These are phyloP conservation scores for Taxidea taxus DNA, from an alignment of 2,113 vertebrate species.

Conservation along the genomic window DNA sequence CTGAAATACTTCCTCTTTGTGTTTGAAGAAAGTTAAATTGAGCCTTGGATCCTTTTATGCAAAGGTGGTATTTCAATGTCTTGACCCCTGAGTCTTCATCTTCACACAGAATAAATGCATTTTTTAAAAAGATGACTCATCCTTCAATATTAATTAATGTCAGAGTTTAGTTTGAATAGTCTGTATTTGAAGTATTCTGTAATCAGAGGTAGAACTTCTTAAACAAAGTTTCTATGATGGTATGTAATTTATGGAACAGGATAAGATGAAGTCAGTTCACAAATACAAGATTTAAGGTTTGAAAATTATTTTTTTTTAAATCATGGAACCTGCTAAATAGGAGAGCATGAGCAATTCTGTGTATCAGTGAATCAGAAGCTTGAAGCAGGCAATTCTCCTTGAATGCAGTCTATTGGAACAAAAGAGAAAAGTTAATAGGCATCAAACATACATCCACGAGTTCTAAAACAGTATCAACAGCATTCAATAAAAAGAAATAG, in stretches of 20 bases:
- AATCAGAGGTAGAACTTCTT: constrained; percentile 15
- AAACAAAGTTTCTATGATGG: not conserved
- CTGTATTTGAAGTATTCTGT: not conserved
- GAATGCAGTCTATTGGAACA: not conserved
- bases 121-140: not conserved
- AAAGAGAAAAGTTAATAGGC: not conserved
- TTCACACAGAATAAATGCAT: not conserved
- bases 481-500: not conserved
- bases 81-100: not conserved
- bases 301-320: not conserved
- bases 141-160: constrained; percentile 22
- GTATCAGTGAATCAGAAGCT: not conserved
- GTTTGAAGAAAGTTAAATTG: constrained; percentile 23
- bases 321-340: not conserved
- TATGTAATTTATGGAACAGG: not conserved
- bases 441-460: not conserved
- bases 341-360: not conserved
- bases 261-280: not conserved
- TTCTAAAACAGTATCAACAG: not conserved
- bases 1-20: constrained; percentile 40
- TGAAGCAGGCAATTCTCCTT: not conserved
- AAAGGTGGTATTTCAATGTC: constrained; percentile 13
- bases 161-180: not conserved
- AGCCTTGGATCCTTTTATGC: constrained; percentile 31
- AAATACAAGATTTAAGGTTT: not conserved